phyloP scores from a whole-genome alignment of 1,140 invertebrate genomes.

The Eupristina koningsbergeri region DNA sequence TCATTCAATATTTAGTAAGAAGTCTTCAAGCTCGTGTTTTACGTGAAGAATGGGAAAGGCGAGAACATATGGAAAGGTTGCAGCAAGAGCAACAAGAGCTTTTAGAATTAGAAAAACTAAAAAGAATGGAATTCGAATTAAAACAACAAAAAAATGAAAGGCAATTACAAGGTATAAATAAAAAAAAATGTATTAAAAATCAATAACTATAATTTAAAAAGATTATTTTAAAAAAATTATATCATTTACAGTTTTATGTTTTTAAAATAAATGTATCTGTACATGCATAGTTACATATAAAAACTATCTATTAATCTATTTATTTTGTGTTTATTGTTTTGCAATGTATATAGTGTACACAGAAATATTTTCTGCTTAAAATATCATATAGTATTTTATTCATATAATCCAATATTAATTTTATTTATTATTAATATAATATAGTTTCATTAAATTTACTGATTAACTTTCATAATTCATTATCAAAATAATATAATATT shows the following conservation, averaged over 20 bases:
- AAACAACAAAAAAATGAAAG: slow-evolving; percentile 82
- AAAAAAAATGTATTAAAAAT: not conserved
- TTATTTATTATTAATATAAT: slow-evolving; percentile 46
- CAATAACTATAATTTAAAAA: not conserved
- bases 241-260: not conserved
- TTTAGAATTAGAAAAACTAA: slow-evolving; percentile 81
- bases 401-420: not conserved
- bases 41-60: slow-evolving; percentile 86
- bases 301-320: too few species aligned
- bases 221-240: not conserved
- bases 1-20: slow-evolving; percentile 59
- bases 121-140: slow-evolving; percentile 82
- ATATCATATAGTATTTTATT: too few species aligned
- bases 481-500: too few species aligned
- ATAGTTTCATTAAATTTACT: too few species aligned
- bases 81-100: slow-evolving; percentile 83
- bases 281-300: too few species aligned
- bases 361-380: too few species aligned
- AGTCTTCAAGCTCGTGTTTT: slow-evolving; percentile 77
- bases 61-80: slow-evolving; percentile 84
- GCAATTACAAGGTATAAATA: slow-evolving; percentile 76
- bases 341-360: too few species aligned
- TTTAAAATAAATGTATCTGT: too few species aligned
- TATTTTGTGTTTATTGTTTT: too few species aligned
- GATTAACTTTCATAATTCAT: too few species aligned